Evolutionary conservation across 2,797 vertebrate species (phyloP).

Genomic region (Sarcophilus harrisii): DNA sequence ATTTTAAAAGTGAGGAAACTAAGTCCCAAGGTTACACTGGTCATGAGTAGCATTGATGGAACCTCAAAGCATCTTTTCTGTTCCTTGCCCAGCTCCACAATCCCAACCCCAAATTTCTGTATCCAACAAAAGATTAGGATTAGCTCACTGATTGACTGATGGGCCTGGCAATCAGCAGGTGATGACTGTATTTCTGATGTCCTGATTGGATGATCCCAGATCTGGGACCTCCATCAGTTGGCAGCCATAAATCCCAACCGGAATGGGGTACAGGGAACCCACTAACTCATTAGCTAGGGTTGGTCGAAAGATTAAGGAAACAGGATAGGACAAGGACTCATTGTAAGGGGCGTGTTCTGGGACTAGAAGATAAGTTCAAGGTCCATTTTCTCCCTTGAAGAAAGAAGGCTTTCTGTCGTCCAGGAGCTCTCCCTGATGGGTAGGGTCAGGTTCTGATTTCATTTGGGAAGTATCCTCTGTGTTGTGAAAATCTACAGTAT

Average conservation of each 20-base stretch:
- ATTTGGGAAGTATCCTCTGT: background rate
- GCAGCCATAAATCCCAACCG: background rate
- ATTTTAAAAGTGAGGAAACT: background rate
- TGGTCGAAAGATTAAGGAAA: background rate
- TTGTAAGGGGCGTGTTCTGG: too few species aligned
- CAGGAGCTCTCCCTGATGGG: background rate
- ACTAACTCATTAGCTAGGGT: background rate
- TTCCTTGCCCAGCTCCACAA: background rate
- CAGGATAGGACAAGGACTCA: background rate
- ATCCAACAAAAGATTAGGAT: background rate
- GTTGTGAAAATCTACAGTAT: background rate
- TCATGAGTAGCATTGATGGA: background rate
- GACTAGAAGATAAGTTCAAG: background rate
- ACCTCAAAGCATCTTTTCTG: background rate
- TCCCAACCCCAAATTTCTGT: background rate
- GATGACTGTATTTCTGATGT: background rate
- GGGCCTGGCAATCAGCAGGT: background rate
- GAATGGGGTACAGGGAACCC: background rate
- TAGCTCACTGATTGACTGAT: background rate
- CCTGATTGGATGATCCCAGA: background rate
- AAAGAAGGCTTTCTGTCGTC: background rate
- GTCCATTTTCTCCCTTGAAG: background rate
- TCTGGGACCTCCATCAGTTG: background rate
- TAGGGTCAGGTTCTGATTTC: background rate
- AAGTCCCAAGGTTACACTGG: background rate